Percentiles rank a stretch among this genome's conserved stretches.
Evolutionary conservation across 2,113 vertebrate genomes (phyloP).

Genomic region (Polypterus bichir): DNA sequence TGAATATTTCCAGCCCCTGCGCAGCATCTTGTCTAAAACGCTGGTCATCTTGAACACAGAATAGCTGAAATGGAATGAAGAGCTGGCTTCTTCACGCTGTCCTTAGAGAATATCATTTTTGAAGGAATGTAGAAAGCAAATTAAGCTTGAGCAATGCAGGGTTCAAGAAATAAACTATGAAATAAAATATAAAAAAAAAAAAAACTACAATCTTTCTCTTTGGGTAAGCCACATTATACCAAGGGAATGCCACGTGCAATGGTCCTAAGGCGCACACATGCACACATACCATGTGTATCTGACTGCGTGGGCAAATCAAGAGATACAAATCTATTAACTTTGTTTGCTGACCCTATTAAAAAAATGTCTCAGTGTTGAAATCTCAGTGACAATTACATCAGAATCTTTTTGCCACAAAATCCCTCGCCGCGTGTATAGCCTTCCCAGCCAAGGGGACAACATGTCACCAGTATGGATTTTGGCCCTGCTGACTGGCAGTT

Average conservation of each 20-base stretch:
- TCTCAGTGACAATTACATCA: slow-evolving; percentile 65
- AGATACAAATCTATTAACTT: slow-evolving; percentile 98
- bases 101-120: too few species aligned
- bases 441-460: slow-evolving; percentile 52
- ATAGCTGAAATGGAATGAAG: too few species aligned
- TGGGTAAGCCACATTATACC: too few species aligned
- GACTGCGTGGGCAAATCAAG: slow-evolving; percentile 28
- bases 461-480: slow-evolving; percentile 47
- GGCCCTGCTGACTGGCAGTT: slow-evolving; percentile 30
- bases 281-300: slow-evolving; percentile 9
- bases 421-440: slow-evolving; percentile 66
- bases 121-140: too few species aligned
- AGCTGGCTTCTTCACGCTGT: too few species aligned
- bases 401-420: slow-evolving; percentile 50
- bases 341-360: slow-evolving; percentile 82
- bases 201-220: too few species aligned
- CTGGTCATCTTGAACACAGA: slow-evolving; percentile 27
- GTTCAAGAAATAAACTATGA: too few species aligned
- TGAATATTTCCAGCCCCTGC: slow-evolving; percentile 51
- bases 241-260: too few species aligned
- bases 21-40: slow-evolving; percentile 40
- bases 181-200: too few species aligned
- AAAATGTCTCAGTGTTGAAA: slow-evolving; percentile 58
- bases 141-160: too few species aligned
- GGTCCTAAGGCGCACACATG: too few species aligned